These are phyloP conservation scores for Agriopis leucophaearia DNA, from an alignment of 2,888 invertebrate species.

Conservation along the genomic window DNA sequence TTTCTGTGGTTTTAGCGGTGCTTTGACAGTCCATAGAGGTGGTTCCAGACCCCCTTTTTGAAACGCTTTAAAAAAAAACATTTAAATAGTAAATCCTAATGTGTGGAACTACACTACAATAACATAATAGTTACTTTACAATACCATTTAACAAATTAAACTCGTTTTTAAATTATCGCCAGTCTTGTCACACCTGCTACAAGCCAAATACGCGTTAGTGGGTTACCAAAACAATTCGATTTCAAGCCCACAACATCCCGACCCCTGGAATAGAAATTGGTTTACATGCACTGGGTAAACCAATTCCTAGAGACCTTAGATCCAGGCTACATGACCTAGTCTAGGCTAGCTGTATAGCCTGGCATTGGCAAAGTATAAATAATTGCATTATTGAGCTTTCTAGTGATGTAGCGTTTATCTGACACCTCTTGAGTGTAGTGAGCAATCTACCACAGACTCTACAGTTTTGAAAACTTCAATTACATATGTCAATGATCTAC, in stretches of 20 bases:
- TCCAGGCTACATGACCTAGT: too few relatives aligned
- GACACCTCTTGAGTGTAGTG: conserved; percentile 5
- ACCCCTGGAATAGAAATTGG: background rate
- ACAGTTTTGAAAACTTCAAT: too few relatives aligned
- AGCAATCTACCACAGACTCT: background rate
- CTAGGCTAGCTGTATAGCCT: background rate
- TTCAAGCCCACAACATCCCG: background rate
- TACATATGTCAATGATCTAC: too few relatives aligned
- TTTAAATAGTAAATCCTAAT: too few relatives aligned
- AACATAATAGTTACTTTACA: background rate
- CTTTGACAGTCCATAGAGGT: too few relatives aligned
- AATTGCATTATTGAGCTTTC: conserved; percentile 24
- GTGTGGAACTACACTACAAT: background rate
- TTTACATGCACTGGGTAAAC: background rate
- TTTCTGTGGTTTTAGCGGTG: too few relatives aligned
- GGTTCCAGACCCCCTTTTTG: too few relatives aligned
- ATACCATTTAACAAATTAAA: background rate
- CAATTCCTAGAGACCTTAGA: background rate
- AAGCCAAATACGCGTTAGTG: background rate
- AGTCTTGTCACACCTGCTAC: background rate
- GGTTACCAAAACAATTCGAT: conserved; percentile 12
- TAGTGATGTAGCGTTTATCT: conserved; percentile 2
- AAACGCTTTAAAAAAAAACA: too few relatives aligned
- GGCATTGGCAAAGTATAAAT: conserved; percentile 9
- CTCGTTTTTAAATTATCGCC: background rate